Base-by-base conservation (phyloP, 1,140 invertebrate genomes). In the Andrena cerasifolii region DNA sequence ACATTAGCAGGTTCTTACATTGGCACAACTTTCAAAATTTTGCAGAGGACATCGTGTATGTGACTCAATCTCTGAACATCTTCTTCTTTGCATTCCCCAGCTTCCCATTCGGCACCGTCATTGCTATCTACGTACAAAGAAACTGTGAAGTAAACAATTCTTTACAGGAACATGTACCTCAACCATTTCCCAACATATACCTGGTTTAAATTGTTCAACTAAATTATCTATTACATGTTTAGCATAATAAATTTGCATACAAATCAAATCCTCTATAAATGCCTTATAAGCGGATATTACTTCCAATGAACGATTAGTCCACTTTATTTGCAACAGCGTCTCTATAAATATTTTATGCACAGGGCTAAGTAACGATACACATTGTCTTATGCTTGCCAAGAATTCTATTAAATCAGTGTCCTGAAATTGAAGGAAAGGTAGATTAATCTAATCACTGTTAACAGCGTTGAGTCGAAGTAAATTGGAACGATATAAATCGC, bases 241-340 rank as follows among this genome's bases (percentile, higher is more conserved):
- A 59, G 93, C 92, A 89, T 95, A 94, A 86, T 94, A 93, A 80
- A 93, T 94, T 68, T 95, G 95, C 21, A 94, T 93, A 70, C 94
- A 94, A 73, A 95, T 91, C 70, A 96, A 89, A 90, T 96, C 94
- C 63, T 94, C 89, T 24, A 95, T 82, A 86, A 96, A 95, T 61
- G 92, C 92, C 80, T 94, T 93, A 85, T 94, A 96, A 51, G 93
- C 92, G 56, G 88, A 82, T 18, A 93, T 91, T 24, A 93, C 91
- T 75, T 93, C 90, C n/a, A 79, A 24, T 54, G 87, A 90, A 31
- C 94, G 84, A 54, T 92, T 91, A 3, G 86, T 91, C 95, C 95
- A 96, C 83, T 93, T 90, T 24, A 95, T 84, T n/a, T 93, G 93
- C 14, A 95, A 83, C 56, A 96, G 76, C 21, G 93, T 93, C 89